Evolutionary conservation across 2,888 invertebrate genomes (phyloP).

Genomic region (Eilema griseolum): DNA sequence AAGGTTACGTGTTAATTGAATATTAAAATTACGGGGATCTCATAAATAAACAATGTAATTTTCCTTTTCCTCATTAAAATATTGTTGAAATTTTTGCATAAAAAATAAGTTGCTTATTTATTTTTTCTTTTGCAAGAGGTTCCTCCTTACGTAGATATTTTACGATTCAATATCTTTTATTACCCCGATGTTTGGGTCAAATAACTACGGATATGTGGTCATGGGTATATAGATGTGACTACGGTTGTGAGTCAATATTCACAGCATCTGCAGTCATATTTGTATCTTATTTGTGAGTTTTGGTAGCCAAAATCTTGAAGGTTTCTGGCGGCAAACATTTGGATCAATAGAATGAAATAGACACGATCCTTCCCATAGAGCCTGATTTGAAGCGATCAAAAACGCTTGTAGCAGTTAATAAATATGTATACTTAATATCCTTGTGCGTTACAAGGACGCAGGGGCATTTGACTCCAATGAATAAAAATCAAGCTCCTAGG

Average conservation of each 20-base stretch:
- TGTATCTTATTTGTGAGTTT: background rate
- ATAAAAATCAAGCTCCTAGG: no score
- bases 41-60: background rate
- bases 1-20: slow-evolving; percentile 40
- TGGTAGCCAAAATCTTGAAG: background rate
- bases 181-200: background rate
- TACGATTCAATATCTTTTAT: slow-evolving; percentile 2
- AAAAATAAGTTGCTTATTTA: background rate
- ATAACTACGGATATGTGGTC: slow-evolving; percentile 1
- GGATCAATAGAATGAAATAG: background rate
- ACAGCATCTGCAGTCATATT: background rate
- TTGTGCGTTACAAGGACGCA: background rate
- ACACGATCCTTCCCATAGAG: background rate
- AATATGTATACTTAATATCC: background rate
- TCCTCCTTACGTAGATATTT: background rate
- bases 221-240: background rate
- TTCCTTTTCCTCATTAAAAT: background rate
- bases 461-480: no score
- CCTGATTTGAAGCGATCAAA: background rate
- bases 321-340: background rate
- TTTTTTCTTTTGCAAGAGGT: background rate
- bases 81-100: background rate
- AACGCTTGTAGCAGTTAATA: background rate
- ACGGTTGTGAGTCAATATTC: background rate
- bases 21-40: slow-evolving; percentile 20